Percentiles rank a stretch among this genome's conserved stretches.
These are phyloP conservation scores for Odontesthes bonariensis DNA, from an alignment of 2,113 vertebrate species.

Conservation along the genomic window DNA sequence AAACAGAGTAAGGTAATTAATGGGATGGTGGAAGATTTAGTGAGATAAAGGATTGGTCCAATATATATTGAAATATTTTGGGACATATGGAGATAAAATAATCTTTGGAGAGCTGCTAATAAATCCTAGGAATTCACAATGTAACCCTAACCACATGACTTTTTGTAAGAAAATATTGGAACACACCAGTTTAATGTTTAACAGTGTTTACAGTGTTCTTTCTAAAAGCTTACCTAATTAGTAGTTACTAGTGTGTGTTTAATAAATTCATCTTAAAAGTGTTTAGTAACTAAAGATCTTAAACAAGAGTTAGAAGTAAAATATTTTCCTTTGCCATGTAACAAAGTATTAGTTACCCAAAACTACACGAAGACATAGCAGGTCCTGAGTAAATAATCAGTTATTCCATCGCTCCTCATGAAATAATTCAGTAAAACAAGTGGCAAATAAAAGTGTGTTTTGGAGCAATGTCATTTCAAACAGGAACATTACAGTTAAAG, in stretches of 20 bases:
- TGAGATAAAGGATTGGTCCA: too few species aligned
- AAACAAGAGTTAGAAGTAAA: too few species aligned
- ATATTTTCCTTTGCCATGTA: not conserved
- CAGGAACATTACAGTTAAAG: constrained; percentile 73
- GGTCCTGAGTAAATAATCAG: too few species aligned
- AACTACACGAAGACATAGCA: not conserved
- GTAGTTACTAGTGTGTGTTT: too few species aligned
- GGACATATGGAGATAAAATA: too few species aligned
- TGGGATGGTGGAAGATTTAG: too few species aligned
- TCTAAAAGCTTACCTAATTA: too few species aligned
- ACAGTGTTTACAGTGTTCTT: not conserved
- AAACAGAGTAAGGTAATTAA: too few species aligned
- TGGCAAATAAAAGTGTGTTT: not conserved
- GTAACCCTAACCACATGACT: not conserved
- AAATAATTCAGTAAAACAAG: not conserved
- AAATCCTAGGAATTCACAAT: too few species aligned
- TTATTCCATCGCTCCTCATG: not conserved
- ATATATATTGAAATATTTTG: too few species aligned
- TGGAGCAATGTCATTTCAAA: constrained; percentile 44
- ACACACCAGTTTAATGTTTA: not conserved
- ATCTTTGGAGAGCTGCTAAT: not conserved
- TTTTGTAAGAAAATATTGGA: not conserved
- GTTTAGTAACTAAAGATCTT: too few species aligned
- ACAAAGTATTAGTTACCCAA: not conserved
- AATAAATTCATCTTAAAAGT: too few species aligned